Base-by-base conservation (phyloP, 1,140 invertebrate species). In the Melipona quadrifasciata region DNA sequence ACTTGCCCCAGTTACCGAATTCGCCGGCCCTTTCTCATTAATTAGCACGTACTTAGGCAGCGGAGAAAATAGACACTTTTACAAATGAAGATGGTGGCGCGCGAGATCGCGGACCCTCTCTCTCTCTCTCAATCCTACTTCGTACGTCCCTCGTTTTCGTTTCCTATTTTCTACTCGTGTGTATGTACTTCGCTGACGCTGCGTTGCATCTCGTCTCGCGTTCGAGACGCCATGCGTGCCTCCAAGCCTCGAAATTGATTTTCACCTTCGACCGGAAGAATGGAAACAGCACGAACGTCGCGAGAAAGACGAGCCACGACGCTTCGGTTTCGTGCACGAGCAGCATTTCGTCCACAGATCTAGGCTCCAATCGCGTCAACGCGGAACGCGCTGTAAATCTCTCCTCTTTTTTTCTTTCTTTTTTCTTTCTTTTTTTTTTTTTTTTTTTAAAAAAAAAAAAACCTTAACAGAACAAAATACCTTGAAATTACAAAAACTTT, bases 11-110 rank as follows among this genome's bases (percentile, higher is more conserved):
- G 58, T 51, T 80, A 51, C 68, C 85, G 87, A 89, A 78, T 86
- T 89, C 78, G 77, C 84, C 80, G 80, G 68, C 80, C 68, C 58
- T 84, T 86, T 86, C 77, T 78, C 76, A 68, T 75, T 88, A 89
- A 89, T 91, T 78, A 85, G 74, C 89, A 86, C 74, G 58, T 87
- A 90, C 67, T 89, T 90, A 92, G 91, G 92, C 91, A 92, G 89
- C 88, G 85, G 89, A 92, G 88, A 90, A 93, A 92, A 92, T 93
- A 92, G 89, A 90, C 86, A 91, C 84, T 90, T 89, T 89, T 89
- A 89, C 72, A 91, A 92, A 93, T 89, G 86, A 93, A 91, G 80
- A 89, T 89, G 86, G 84, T 86, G 67, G 58, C n/a, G n/a, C n/a
- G n/a, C 87, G 91, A 92, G 85, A 91, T 92, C 87, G 90, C 88